Conservation (phyloP, 2,888 invertebrate species). For the Synergus itoensis region DNA sequence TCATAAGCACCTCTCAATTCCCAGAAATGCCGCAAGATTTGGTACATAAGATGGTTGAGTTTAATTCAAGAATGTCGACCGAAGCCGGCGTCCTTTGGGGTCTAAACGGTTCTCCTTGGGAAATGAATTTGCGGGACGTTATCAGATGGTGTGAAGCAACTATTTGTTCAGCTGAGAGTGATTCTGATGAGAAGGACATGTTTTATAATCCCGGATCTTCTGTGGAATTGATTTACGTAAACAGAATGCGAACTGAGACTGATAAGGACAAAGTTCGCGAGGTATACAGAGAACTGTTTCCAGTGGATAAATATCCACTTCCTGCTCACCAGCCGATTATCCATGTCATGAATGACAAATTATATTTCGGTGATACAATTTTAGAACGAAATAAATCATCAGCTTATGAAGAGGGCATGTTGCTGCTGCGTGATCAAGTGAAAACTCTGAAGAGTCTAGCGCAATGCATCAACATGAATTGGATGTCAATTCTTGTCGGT, state of each 20-base stretch:
- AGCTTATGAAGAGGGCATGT: slow-evolving; percentile 75
- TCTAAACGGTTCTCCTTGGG: slow-evolving; percentile 93
- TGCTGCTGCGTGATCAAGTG: slow-evolving; percentile 81
- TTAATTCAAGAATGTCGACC: slow-evolving; percentile 85
- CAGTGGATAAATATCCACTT: slow-evolving; percentile 77
- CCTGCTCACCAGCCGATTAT: slow-evolving; percentile 79
- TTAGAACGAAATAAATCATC: slow-evolving; percentile 76
- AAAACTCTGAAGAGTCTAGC: slow-evolving; percentile 87
- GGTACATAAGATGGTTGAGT: slow-evolving; percentile 86
- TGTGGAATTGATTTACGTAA: slow-evolving; percentile 90
- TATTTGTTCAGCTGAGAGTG: slow-evolving; percentile 67
- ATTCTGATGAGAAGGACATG: not conserved
- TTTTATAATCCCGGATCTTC: slow-evolving; percentile 81
- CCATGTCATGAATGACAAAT: slow-evolving; percentile 80
- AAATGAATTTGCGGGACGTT: slow-evolving; percentile 97
- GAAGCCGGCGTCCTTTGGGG: slow-evolving; percentile 87
- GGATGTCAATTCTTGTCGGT: slow-evolving; percentile 94
- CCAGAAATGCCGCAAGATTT: slow-evolving; percentile 81
- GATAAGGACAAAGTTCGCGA: slow-evolving; percentile 86
- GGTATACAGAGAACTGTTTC: slow-evolving; percentile 78
- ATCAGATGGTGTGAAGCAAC: slow-evolving; percentile 94
- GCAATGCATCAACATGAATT: slow-evolving; percentile 93
- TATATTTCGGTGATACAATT: slow-evolving; percentile 85
- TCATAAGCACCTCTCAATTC: slow-evolving; percentile 85
- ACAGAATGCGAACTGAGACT: slow-evolving; percentile 89